A percentile compares a stretch with the other conserved stretches of the same genome.
phyloP scores from a whole-genome alignment of 2,797 vertebrate genomes.

The Taeniopygia guttata region DNA sequence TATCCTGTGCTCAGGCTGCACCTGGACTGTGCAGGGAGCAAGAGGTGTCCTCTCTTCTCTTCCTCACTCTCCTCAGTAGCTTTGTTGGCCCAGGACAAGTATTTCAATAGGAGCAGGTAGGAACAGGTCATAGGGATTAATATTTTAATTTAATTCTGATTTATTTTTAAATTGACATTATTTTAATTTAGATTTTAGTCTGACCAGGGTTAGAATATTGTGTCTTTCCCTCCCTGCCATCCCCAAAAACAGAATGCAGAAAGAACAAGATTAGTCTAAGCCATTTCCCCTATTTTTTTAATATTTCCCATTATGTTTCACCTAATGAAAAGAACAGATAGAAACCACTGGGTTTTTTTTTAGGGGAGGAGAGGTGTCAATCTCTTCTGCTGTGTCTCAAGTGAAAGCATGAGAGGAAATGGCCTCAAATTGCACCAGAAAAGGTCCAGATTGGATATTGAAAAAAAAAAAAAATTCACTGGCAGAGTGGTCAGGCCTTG shows the following conservation, averaged over 20 bases:
- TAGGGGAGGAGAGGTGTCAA: not conserved
- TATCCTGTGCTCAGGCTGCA: not conserved
- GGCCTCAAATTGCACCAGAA: not conserved
- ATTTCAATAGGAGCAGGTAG: not conserved
- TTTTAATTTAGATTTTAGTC: not conserved
- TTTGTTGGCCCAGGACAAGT: not conserved
- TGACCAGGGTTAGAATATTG: not conserved
- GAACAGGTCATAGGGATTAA: not conserved
- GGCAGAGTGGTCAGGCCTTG: rapidly evolving
- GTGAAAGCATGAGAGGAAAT: not conserved
- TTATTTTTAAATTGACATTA: not conserved
- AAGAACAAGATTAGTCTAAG: not conserved
- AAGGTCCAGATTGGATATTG: rapidly evolving
- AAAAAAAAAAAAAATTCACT: rapidly evolving
- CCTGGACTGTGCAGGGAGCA: rapidly evolving
- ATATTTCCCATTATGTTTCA: not conserved
- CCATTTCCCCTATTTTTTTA: not conserved
- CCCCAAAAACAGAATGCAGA: not conserved
- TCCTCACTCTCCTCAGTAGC: not conserved
- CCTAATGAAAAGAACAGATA: not conserved
- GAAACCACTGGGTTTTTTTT: not conserved
- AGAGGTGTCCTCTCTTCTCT: not conserved
- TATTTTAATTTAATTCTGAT: not conserved
- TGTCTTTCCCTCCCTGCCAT: not conserved
- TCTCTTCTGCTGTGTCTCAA: not conserved